phyloP scores from a whole-genome alignment of 2,888 invertebrate genomes.

The Epistrophe grossulariae region DNA sequence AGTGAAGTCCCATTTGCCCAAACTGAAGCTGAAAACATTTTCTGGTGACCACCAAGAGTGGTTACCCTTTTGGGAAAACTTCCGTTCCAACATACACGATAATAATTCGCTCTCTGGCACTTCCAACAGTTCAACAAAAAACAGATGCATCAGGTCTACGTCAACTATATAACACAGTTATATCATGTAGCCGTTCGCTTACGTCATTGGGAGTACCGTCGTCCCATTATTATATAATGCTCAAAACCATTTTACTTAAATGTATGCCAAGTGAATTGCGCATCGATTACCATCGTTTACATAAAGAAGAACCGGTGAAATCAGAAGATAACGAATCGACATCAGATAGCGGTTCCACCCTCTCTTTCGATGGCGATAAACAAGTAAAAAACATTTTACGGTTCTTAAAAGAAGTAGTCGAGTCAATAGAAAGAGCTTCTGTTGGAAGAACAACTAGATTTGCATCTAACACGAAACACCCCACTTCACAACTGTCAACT shows the following conservation, averaged over 20 bases:
- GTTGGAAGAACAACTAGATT: constrained; percentile 1
- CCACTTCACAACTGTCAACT: background rate
- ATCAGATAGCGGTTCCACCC: constrained; percentile 24
- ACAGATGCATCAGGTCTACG: constrained; percentile 12
- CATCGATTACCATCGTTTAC: constrained; percentile 21
- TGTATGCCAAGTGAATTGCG: constrained; percentile 34
- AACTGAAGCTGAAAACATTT: background rate
- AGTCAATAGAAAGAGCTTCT: constrained; percentile 6
- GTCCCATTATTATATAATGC: constrained; percentile 30
- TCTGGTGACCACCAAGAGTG: constrained; percentile 13
- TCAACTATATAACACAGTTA: too few species aligned
- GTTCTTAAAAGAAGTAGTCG: constrained; percentile 9
- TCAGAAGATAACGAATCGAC: background rate
- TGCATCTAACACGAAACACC: background rate
- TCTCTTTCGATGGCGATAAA: constrained; percentile 33
- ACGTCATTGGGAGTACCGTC: constrained; percentile 23
- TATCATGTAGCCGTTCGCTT: too few species aligned
- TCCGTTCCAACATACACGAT: background rate
- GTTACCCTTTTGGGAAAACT: constrained; percentile 16
- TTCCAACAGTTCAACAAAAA: constrained; percentile 10
- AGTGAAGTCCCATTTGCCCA: background rate
- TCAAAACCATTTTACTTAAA: constrained; percentile 23
- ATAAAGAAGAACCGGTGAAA: background rate
- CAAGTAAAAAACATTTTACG: constrained; percentile 41
- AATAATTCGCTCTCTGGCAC: background rate